Base-by-base conservation (phyloP, 2,113 vertebrate genomes). In the Channa argus region DNA sequence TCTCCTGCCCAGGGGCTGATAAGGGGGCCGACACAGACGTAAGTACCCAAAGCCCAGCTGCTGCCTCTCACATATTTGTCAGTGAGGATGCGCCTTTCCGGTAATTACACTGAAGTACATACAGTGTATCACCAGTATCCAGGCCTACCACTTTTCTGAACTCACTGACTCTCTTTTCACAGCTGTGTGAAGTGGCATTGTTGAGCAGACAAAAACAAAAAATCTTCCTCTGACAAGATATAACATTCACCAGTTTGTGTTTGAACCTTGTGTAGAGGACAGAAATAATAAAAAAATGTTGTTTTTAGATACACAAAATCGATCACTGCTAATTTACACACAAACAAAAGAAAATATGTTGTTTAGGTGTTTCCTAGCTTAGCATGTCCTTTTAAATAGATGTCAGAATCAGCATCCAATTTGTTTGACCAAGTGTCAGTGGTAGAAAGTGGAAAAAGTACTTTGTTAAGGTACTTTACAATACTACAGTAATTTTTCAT, bases 1-100 rank as follows among this genome's bases (percentile, higher is more conserved):
- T 99, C 91, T 96, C 91, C 61, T 99, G 98, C 76, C 98, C 98
- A 0, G 98, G 98, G 69, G 97, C 95, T 4, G 98, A 99, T 89
- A 99, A 99, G 91, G 97, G 97, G 9, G 97, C 97, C 0, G 97
- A 99, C 92, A 98, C 97, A 10, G 97, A 99, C 63, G 98, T 99
- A 90, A 99, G 98, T 99, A 95, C 77, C 61, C 59, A 38, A 41
- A 75, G 49, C 36, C 61, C 50, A 83, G 67, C 83, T 81, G 79
- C 61, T 77, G 34, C 61, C 33, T 79, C 44, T 82, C 24, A 46
- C 36, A 3, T 37, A 61, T 64, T 75, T 74, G 54, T 55, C 5
- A 2, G 33, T 14, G 47, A 70, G 43, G 55, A 54, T 47, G 13
- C 71, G 44, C 41, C 60, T 69, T 79, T 51, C 44, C 60, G 82